phyloP scores from a whole-genome alignment of 1,140 invertebrate species.

The Diorhabda elongata region DNA sequence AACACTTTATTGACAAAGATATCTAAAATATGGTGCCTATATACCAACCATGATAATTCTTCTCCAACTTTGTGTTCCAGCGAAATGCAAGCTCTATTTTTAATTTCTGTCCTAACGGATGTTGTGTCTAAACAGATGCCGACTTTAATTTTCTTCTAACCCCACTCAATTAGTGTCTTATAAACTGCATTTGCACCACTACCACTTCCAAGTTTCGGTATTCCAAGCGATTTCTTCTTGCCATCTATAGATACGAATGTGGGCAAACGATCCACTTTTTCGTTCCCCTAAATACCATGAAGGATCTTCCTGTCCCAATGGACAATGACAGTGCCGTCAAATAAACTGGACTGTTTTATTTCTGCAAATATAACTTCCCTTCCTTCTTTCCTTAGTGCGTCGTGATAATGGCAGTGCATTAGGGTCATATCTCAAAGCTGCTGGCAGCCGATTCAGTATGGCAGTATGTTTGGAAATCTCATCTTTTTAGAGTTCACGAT shows the following conservation, averaged over 20 bases:
- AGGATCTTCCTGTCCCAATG: conserved; percentile 31
- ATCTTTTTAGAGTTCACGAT: too few species aligned
- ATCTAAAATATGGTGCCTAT: too few species aligned
- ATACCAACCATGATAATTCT: neutral
- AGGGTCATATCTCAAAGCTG: neutral
- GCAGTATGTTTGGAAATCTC: conserved; percentile 16
- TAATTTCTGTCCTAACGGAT: conserved; percentile 31
- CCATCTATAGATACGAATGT: conserved; percentile 36
- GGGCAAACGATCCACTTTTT: conserved; percentile 39
- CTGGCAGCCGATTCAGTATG: neutral
- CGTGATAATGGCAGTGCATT: too few species aligned
- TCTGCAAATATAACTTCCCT: too few species aligned
- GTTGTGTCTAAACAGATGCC: conserved; percentile 37
- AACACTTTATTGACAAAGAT: too few species aligned
- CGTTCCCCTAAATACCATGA: conserved; percentile 28
- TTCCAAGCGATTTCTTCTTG: conserved; percentile 32
- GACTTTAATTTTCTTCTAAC: conserved; percentile 25
- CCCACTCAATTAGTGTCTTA: conserved; percentile 29
- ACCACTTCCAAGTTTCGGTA: conserved; percentile 34
- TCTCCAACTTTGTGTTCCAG: neutral
- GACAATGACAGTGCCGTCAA: neutral
- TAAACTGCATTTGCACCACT: conserved; percentile 34
- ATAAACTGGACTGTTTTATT: too few species aligned
- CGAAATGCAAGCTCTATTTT: neutral
- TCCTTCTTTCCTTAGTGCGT: too few species aligned